Base-by-base conservation (phyloP, 2,797 vertebrate genomes). In the Poeciliopsis presidionis region DNA sequence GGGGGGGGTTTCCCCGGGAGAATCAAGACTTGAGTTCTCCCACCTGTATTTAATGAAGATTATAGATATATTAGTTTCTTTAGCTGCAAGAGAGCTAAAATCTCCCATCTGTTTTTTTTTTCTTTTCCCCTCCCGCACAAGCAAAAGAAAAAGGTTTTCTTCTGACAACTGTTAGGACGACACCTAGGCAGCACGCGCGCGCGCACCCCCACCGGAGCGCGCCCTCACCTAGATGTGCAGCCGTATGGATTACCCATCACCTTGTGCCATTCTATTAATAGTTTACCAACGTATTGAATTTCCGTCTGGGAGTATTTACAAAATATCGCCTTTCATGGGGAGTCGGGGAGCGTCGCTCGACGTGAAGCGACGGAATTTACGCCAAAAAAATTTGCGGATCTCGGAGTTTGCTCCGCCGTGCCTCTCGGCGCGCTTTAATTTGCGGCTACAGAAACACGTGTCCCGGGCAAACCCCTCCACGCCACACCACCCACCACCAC, bases 251-350 rank as follows among this genome's bases (percentile, higher is more conserved):
- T 93, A 94, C 93, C 92, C 90, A 92, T 90, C 94, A 93, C 92
- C 94, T 94, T 94, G 92, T 88, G 90, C 93, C 82, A 28, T 87
- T 93, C 95, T 96, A 96, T 96, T 94, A 96, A 95, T 96, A 96
- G 95, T 96, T 96, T 95, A 95, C 93, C 93, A 93, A 96, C 92
- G 90, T 94, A 96, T 95, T 93, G 85, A 28, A 91, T 96, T 93
- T 93, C 94, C 79, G 84, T 92, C 88, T 86, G 80, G 77, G 88
- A 91, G 85, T 94, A 94, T 95, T 95, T 94, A 94, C 94, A 94
- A 91, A 86, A 91, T 92, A 91, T 95, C 91, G 81, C 67, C 87
- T 95, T 90, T 84, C 93, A 83, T 73, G 72, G 73, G 73, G 80
- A 72, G 91, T 91, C 84, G 88, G 85, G 91, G 87, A 89, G 79